Conservation (phyloP, 2,113 vertebrate genomes). For the Okapia johnstoni region DNA sequence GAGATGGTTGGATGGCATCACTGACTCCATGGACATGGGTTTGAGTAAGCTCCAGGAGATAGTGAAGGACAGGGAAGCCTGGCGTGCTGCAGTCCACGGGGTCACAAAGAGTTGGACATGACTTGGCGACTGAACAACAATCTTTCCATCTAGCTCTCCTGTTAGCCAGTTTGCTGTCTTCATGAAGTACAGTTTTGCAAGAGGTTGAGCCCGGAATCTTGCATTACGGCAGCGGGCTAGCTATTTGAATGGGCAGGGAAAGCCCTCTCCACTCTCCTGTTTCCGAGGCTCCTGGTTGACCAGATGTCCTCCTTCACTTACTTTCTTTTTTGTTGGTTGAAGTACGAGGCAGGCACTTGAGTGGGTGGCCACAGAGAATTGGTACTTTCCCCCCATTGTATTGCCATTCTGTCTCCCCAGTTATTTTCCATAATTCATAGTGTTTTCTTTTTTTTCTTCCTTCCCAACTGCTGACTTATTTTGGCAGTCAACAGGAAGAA, state of each 20-base stretch:
- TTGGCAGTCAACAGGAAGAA: slow-evolving; percentile 53
- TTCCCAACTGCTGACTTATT: slow-evolving; percentile 26
- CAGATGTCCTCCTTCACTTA: neutral
- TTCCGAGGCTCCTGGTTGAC: neutral
- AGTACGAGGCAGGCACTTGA: neutral
- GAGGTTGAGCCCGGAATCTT: neutral
- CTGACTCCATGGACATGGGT: neutral
- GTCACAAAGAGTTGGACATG: neutral
- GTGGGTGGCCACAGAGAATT: neutral
- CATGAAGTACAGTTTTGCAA: neutral
- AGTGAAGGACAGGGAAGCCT: neutral
- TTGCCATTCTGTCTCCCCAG: neutral
- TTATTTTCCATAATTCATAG: slow-evolving; percentile 26
- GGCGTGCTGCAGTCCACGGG: neutral
- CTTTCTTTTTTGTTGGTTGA: neutral
- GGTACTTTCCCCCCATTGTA: neutral
- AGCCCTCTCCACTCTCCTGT: neutral
- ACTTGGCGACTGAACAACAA: neutral
- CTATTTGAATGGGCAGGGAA: accelerated
- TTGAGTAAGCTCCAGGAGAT: neutral
- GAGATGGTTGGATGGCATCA: neutral
- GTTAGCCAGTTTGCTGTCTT: neutral
- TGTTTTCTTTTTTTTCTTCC: neutral
- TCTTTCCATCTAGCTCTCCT: neutral
- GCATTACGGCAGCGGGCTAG: neutral